Evolutionary conservation across 2,797 vertebrate species (phyloP), one percentile per base, ranked within the genome.

Genomic region (Siniperca undulata): DNA sequence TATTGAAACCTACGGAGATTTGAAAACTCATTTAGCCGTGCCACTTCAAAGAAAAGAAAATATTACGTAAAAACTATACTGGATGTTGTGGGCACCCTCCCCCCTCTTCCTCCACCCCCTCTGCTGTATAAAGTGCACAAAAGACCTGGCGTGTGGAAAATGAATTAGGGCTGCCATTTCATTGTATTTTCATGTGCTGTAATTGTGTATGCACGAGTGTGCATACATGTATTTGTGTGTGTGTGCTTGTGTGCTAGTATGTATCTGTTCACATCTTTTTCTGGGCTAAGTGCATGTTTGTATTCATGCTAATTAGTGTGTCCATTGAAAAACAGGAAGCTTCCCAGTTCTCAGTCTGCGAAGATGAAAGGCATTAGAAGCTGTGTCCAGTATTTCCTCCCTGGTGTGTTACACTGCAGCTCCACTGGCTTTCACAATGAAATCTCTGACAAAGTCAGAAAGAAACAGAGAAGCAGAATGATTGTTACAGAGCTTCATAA

Each of bases 11-110:
- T 86, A 82, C 38, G 1, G 88, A 89, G 85, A 88, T 88, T 92
- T 86, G 65, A 86, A 89, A 93, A 91, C 73, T 90, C 68, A 90
- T 93, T 94, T 92, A 89, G 73, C 86, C 7, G 20, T 80, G 74
- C 75, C 81, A 81, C 89, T 94, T 94, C 85, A 93, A 90, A 90
- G 91, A 88, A 89, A 89, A 88, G 66, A 89, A 86, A 91, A 88
- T 81, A 86, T 85, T 87, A 86, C 46, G 13, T 86, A 85, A 87
- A 92, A 91, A 77, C 17, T 16, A 40, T 62, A 71, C 50, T 69
- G 70, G 55, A 86, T 56, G 50, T 55, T 87, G 78, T 72, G 70
- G 74, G 58, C 58, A 73, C 24, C 55, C 22, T 36, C 12, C 61
- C 17, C 22, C 44, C 53, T 38, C 67, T 38, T 61, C 30, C 38